Evolutionary conservation across 2,888 invertebrate species (phyloP).

Genomic region (Zygaena filipendulae): DNA sequence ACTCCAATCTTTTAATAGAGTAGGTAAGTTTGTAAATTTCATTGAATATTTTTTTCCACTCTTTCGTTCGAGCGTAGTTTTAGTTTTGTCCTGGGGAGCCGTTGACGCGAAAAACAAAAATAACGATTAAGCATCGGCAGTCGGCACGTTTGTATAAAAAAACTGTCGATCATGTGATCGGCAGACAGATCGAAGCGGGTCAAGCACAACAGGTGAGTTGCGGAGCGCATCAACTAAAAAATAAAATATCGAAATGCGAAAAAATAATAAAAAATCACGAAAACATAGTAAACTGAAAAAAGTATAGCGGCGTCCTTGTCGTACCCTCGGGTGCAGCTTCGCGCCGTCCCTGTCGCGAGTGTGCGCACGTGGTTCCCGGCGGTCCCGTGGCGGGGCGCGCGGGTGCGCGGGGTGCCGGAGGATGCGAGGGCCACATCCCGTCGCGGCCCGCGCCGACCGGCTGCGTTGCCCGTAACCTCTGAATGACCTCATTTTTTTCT

Average conservation of each 20-base stretch:
- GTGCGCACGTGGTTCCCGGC: constrained; percentile 58
- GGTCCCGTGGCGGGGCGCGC: constrained; percentile 28
- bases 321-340: constrained; percentile 16
- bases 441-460: constrained; percentile 64
- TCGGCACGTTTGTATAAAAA: no score
- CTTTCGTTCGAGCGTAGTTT: no score
- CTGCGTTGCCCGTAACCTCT: constrained; percentile 66
- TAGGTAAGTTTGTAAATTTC: no score
- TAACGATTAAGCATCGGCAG: no score
- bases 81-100: no score
- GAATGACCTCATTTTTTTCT: constrained; percentile 67
- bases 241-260: constrained; percentile 69
- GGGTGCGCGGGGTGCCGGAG: constrained; percentile 24
- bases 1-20: no score
- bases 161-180: constrained; percentile 60
- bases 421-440: constrained; percentile 48
- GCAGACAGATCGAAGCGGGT: constrained; percentile 61
- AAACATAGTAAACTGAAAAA: constrained; percentile 68
- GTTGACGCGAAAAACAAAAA: no score
- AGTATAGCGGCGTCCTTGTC: constrained; percentile 40
- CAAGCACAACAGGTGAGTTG: constrained; percentile 68
- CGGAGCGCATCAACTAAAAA: constrained; percentile 67
- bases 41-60: no score
- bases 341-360: constrained; percentile 38
- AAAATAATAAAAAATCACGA: constrained; percentile 67